These are phyloP conservation scores for Agonopterix arenella DNA, from an alignment of 2,888 invertebrate genomes.

Conservation along the genomic window DNA sequence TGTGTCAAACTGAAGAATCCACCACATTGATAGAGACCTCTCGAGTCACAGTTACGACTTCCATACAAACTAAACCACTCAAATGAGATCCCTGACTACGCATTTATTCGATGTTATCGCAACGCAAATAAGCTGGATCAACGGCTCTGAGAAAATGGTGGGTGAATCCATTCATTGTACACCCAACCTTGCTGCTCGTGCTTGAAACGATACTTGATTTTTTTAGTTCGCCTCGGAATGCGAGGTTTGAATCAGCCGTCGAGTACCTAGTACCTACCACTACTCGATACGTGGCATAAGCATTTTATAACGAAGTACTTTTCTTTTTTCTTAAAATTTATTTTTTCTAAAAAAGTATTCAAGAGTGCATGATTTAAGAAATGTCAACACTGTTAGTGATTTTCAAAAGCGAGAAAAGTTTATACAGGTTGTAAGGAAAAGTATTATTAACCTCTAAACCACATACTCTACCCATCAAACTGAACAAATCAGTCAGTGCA, in stretches of 20 bases:
- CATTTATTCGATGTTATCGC: constrained; percentile 17
- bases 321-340: too few species aligned
- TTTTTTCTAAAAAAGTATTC: too few species aligned
- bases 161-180: constrained; percentile 36
- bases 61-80: constrained; percentile 26
- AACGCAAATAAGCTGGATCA: constrained; percentile 40
- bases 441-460: too few species aligned
- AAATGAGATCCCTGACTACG: constrained; percentile 27
- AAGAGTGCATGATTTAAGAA: too few species aligned
- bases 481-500: too few species aligned
- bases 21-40: constrained; percentile 36
- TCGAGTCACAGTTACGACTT: constrained; percentile 18
- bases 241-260: constrained; percentile 28
- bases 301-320: too few species aligned
- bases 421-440: too few species aligned
- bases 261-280: too few species aligned
- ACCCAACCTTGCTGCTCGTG: constrained; percentile 44
- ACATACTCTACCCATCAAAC: too few species aligned
- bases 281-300: constrained; percentile 22
- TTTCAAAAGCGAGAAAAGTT: too few species aligned
- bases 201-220: constrained; percentile 57
- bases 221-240: constrained; percentile 52
- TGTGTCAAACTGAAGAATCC: constrained; percentile 36
- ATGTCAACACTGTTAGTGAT: too few species aligned
- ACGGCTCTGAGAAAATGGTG: constrained; percentile 31